Percentiles rank a stretch among this genome's conserved stretches.
Evolutionary conservation across 2,888 invertebrate species (phyloP).

Genomic region (Mesodorylaimus sp.): DNA sequence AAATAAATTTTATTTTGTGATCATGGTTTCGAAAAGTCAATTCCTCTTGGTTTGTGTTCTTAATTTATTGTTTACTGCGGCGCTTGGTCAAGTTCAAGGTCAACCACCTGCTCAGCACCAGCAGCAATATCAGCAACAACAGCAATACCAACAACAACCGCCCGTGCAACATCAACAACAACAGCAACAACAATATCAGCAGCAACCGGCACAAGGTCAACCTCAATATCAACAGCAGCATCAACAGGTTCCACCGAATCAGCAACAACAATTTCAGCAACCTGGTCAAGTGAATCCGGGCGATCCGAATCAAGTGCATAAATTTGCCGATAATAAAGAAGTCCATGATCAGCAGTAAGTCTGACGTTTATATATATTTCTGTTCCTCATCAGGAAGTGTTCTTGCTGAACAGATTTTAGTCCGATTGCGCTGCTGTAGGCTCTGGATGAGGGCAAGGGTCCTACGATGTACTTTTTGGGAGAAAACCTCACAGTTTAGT

Average conservation of each 20-base stretch:
- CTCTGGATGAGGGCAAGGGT: too few species aligned
- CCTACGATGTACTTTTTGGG: too few species aligned
- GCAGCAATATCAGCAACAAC: background rate
- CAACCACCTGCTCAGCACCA: too few species aligned
- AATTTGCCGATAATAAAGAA: slow-evolving; percentile 2
- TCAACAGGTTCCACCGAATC: slow-evolving; percentile 14
- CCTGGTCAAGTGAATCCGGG: slow-evolving; percentile 18
- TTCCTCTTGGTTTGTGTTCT: too few species aligned
- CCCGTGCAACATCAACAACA: slow-evolving; percentile 26
- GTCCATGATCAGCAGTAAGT: background rate
- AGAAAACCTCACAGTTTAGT: too few species aligned
- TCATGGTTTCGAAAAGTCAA: too few species aligned
- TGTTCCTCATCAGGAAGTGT: too few species aligned
- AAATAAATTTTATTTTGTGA: too few species aligned
- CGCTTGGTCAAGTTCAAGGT: too few species aligned
- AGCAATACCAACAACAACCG: background rate
- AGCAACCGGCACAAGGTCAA: slow-evolving; percentile 20
- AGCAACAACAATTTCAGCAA: slow-evolving; percentile 18
- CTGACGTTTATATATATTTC: background rate
- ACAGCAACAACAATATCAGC: slow-evolving; percentile 32
- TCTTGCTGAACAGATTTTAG: too few species aligned
- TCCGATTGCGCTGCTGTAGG: too few species aligned
- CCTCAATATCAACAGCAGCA: slow-evolving; percentile 16
- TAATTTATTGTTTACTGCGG: too few species aligned
- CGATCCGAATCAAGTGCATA: slow-evolving; percentile 18